Base-by-base conservation (phyloP, 2,113 vertebrate species). In the Micromys minutus region DNA sequence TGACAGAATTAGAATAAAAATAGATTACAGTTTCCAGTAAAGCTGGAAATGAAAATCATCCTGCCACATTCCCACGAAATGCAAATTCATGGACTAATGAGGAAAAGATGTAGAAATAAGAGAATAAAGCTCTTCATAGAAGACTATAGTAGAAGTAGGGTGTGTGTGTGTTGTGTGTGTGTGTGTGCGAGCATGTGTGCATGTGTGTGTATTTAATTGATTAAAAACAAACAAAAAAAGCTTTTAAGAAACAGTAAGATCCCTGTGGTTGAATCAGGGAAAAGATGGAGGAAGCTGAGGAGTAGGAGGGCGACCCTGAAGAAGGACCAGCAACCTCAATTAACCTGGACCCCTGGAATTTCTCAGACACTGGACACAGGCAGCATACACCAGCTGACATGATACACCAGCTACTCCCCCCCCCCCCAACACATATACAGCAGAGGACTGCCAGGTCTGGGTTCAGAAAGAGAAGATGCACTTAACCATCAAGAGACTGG, bases 171-270 rank as follows among this genome's bases (percentile, higher is more conserved):
- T 36, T n/a, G 34, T 79, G 15, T 50, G 29, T 36, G 16, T 52
- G 31, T 26, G 34, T n/a, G 34, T 79, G 15, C 34, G 29, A 16
- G 16, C 34, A 17, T 26, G 34, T n/a, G 17, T 79, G 15, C 34
- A 16, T 36, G 22, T 74, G 24, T 76, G 19, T 74, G 71, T 74
- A 24, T 39, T 39, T 83, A 61, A 63, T 80, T 92, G 85, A 36
- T 36, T 92, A 34, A 94, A 94, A 97, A 94, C 11, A 89, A 87
- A 21, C 81, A 94, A 96, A 47, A 90, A 10, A 63, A 88, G 17
- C 61, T 81, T 45, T 22, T 63, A 61, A 92, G 71, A 94, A 77
- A 91, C 36, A 87, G 22, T 17, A 92, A 90, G 50, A 95, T 11
- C 50, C 50, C 50, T 52, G 50, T 52, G 50, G 50, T 52, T 52